These are phyloP conservation scores for Misgurnus mizolepis DNA, from an alignment of 2,113 vertebrate genomes.

Conservation along the genomic window DNA sequence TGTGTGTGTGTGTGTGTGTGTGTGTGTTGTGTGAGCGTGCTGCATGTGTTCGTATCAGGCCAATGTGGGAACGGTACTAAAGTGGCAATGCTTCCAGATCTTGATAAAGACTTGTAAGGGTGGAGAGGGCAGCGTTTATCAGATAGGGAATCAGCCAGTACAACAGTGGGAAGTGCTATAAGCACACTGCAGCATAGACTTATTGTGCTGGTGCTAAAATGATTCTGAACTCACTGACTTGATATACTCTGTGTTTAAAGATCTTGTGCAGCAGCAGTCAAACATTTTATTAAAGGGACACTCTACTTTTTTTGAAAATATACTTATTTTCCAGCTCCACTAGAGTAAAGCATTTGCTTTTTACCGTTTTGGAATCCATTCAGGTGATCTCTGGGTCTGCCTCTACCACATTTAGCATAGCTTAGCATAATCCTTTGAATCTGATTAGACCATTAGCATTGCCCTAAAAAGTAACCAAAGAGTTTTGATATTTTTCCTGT, in stretches of 20 bases:
- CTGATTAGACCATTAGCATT: too few species aligned
- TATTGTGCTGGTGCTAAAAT: conserved; percentile 47
- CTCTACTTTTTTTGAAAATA: too few species aligned
- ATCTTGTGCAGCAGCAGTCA: too few species aligned
- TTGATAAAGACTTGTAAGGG: conserved; percentile 48
- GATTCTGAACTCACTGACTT: conserved; percentile 34
- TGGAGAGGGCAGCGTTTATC: conserved; percentile 50
- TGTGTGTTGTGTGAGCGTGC: background rate
- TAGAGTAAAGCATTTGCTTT: too few species aligned
- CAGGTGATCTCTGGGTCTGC: too few species aligned
- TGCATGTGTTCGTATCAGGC: conserved; percentile 15
- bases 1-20: conserved; percentile 2
- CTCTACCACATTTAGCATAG: too few species aligned
- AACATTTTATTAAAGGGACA: too few species aligned
- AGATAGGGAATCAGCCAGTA: conserved; percentile 44
- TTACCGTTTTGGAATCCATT: too few species aligned
- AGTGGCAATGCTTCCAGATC: conserved; percentile 40
- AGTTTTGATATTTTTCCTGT: too few species aligned
- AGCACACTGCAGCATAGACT: conserved; percentile 43
- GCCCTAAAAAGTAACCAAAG: too few species aligned
- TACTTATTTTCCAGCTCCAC: too few species aligned
- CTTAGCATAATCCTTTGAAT: too few species aligned
- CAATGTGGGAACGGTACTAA: conserved; percentile 51
- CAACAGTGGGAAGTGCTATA: conserved; percentile 56
- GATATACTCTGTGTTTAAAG: background rate